These are phyloP conservation scores for Psittacus erithacus DNA, from an alignment of 2,113 vertebrate species.

Conservation along the genomic window DNA sequence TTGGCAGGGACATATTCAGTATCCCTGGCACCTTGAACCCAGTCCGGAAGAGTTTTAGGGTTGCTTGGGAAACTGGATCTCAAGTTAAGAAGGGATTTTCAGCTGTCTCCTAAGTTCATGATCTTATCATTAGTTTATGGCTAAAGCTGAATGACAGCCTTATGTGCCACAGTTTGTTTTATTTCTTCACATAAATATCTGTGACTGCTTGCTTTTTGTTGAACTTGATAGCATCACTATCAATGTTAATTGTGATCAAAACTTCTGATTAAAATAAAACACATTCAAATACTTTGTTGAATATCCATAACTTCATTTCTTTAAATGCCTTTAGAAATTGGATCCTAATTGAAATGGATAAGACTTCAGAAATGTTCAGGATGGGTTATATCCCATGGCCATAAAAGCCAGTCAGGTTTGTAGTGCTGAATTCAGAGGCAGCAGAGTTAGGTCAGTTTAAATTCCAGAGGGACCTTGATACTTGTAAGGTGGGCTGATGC, in stretches of 20 bases:
- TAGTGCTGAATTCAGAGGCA: background rate
- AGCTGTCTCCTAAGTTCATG: background rate
- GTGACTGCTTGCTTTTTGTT: background rate
- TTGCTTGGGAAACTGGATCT: background rate
- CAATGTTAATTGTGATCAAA: background rate
- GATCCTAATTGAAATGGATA: rapidly evolving
- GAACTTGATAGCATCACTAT: background rate
- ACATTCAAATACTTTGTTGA: background rate
- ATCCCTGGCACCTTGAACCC: background rate
- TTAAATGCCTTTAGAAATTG: background rate
- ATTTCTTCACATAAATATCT: background rate
- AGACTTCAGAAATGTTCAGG: background rate
- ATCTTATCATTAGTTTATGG: background rate
- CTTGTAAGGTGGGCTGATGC: too few relatives aligned
- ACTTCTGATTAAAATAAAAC: background rate
- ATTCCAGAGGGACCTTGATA: too few relatives aligned
- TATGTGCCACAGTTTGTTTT: background rate
- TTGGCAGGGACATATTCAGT: background rate
- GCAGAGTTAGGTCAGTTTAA: background rate
- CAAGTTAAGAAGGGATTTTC: background rate
- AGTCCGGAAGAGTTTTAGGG: background rate
- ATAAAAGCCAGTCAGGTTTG: background rate
- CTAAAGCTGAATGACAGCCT: background rate
- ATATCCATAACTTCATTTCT: background rate
- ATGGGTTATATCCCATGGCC: background rate